Evolutionary conservation across 2,888 invertebrate genomes (phyloP).

Genomic region (Chaitophorus viminalis): DNA sequence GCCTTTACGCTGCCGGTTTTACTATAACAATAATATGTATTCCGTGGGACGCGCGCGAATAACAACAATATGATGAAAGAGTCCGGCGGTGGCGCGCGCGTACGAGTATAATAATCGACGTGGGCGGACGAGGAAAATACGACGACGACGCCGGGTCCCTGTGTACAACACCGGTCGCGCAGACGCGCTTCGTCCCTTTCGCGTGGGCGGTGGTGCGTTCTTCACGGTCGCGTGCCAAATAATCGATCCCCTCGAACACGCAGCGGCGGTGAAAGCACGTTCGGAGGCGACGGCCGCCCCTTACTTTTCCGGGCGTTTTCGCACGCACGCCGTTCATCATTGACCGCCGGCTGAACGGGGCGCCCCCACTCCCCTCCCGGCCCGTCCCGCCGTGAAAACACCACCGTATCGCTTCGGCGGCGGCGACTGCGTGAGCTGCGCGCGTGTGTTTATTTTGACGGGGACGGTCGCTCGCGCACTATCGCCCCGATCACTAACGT

Average conservation of each 20-base stretch:
- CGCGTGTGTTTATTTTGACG: conserved; percentile 51
- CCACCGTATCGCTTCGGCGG: too few relatives aligned
- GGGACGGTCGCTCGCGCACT: conserved; percentile 9
- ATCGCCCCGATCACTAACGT: conserved; percentile 23
- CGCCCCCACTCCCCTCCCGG: neutral
- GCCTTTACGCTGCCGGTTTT: neutral
- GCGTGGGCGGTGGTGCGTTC: neutral
- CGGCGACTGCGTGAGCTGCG: neutral
- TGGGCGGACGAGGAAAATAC: conserved; percentile 1
- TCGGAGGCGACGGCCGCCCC: conserved; percentile 19
- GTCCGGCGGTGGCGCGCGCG: neutral
- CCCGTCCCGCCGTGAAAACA: too few relatives aligned
- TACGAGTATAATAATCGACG: neutral
- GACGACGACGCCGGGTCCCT: conserved; percentile 6
- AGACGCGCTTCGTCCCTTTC: neutral
- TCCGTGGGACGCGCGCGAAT: neutral
- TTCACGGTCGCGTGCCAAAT: conserved; percentile 60
- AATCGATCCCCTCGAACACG: conserved; percentile 52
- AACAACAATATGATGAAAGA: conserved; percentile 29
- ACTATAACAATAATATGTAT: too few relatives aligned
- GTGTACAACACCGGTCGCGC: neutral
- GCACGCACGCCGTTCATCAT: conserved; percentile 58
- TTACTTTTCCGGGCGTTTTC: conserved; percentile 57
- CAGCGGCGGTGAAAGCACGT: conserved; percentile 19
- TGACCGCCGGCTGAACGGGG: conserved; percentile 37